A percentile compares a stretch with the other conserved stretches of the same genome.
Evolutionary conservation across 2,113 vertebrate genomes (phyloP).

Genomic region (Dipodomys merriami): DNA sequence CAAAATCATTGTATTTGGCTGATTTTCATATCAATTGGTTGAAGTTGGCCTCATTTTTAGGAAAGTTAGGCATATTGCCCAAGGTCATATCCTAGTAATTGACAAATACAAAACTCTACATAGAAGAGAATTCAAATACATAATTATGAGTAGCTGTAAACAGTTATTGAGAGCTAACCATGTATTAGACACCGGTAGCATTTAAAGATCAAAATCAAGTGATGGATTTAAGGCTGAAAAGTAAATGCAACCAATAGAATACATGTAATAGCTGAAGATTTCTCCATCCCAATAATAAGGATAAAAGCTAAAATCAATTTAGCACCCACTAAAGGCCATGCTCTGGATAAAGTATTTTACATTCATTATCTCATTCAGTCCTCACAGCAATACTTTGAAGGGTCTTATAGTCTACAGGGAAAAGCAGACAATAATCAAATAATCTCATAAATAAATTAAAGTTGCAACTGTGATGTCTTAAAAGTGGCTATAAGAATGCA

Average conservation of each 20-base stretch:
- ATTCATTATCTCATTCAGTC: conserved; percentile 61
- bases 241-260: background rate
- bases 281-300: background rate
- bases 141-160: conserved; percentile 23
- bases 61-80: conserved; percentile 1
- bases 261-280: conserved; percentile 17
- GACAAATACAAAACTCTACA: background rate
- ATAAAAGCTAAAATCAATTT: conserved; percentile 70
- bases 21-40: conserved; percentile 38
- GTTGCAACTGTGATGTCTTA: conserved; percentile 51
- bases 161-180: background rate
- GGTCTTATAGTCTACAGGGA: conserved; percentile 19
- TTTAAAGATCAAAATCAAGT: background rate
- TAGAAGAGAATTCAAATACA: background rate
- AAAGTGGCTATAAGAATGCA: conserved; percentile 54
- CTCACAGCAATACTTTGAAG: conserved; percentile 57
- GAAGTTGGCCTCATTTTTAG: background rate
- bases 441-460: conserved; percentile 72
- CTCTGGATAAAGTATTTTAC: conserved; percentile 54
- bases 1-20: conserved; percentile 36
- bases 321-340: conserved; percentile 15
- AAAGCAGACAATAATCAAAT: conserved; percentile 65
- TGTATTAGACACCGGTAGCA: background rate
- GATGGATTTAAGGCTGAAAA: conserved; percentile 31
- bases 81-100: background rate